Evolutionary conservation across 2,797 vertebrate species (phyloP), one percentile per base, ranked within the genome.

Genomic region (Darevskia mixta): DNA sequence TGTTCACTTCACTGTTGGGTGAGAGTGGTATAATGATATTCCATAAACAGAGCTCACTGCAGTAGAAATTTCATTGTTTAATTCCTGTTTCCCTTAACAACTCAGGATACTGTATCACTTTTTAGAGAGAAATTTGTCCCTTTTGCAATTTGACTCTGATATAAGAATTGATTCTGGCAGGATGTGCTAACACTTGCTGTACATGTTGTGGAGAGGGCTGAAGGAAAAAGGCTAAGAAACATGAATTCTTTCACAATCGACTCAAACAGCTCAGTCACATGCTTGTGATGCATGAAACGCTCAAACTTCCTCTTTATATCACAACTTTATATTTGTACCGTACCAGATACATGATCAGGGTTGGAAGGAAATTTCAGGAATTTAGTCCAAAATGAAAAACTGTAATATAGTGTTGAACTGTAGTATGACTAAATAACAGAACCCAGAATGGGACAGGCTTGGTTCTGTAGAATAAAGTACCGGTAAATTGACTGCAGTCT

Each of bases 231-330:
- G 88, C 69, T 67, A 4, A 88, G 71, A 58, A 35, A 1, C 0
- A 25, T 92, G 82, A 87, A 85, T 5, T 76, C 61, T 78, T 89
- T 85, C 90, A 88, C 83, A 72, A 58, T 87, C 86, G 49, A 58
- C 87, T 89, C 82, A 94, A 86, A 90, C 94, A 91, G 94, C 83
- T 94, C 85, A 92, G 0, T 72, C 88, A 94, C 89, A 86, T 90
- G 92, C 84, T 87, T 85, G 91, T 95, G 92, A 94, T 88, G 90
- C 87, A 92, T 80, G 86, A 35, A 23, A 23, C 88, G 38, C 45
- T 55, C 7, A 55, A 9, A 58, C 43, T 90, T 90, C 94, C 95
- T 93, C 91, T 92, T 92, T 90, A 94, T 93, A 89, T 67, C 91
- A 73, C 82, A 79, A 58, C 41, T 17, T 86, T 32, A 32, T 72